Percentiles rank a stretch among this genome's conserved stretches.
Conservation (phyloP, 2,888 invertebrate species). For the Chaitophorus viminalis region DNA sequence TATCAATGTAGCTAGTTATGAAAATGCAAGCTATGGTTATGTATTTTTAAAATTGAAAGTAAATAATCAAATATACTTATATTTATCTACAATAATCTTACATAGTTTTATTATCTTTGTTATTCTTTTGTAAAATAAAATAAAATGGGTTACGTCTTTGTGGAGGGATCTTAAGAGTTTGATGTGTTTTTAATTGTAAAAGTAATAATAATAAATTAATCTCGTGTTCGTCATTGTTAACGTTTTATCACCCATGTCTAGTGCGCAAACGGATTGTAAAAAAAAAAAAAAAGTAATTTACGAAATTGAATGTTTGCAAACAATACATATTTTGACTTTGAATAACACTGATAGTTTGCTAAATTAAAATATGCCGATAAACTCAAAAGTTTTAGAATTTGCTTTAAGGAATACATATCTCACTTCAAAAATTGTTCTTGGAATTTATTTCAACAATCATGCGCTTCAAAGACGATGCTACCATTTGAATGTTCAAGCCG, state of each 20-base stretch:
- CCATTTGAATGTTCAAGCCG: background rate
- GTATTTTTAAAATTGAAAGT: too few relatives aligned
- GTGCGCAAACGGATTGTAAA: background rate
- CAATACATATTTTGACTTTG: background rate
- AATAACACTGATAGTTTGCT: background rate
- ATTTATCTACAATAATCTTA: too few relatives aligned
- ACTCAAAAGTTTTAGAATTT: background rate
- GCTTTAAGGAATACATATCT: background rate
- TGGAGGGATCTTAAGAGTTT: background rate
- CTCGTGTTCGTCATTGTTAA: background rate
- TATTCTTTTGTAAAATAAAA: too few relatives aligned
- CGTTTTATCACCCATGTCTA: background rate
- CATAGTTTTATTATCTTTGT: too few relatives aligned
- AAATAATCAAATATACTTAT: too few relatives aligned
- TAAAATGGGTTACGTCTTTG: too few relatives aligned
- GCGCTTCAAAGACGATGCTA: background rate
- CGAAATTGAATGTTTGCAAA: slow-evolving; percentile 2
- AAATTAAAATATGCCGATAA: background rate
- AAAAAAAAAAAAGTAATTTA: background rate
- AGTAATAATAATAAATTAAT: background rate
- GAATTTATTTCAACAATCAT: background rate
- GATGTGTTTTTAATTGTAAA: background rate
- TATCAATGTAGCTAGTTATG: too few relatives aligned
- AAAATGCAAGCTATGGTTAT: too few relatives aligned
- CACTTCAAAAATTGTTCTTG: background rate